These are phyloP conservation scores for Aphidius gifuensis DNA, from an alignment of 1,140 invertebrate genomes.

Conservation along the genomic window DNA sequence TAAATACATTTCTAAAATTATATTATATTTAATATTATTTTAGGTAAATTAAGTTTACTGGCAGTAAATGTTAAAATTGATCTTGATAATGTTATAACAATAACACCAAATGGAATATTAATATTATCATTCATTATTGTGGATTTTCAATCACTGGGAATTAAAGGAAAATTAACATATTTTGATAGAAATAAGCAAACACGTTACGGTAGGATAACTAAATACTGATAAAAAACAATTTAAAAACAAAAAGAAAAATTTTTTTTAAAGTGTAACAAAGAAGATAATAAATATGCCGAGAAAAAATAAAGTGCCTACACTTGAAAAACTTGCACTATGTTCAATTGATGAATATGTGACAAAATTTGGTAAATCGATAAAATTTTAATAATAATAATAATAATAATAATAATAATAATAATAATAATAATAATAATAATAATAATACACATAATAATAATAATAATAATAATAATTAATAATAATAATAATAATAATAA, in stretches of 20 bases:
- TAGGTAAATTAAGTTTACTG: slow-evolving; percentile 54
- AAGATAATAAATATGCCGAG: slow-evolving; percentile 51
- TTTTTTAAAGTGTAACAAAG: no score
- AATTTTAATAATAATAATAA: slow-evolving; percentile 48
- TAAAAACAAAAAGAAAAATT: no score
- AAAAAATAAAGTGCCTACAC: slow-evolving; percentile 56
- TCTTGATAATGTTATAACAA: slow-evolving; percentile 52
- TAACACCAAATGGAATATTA: slow-evolving; percentile 55
- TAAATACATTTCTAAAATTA: slow-evolving; percentile 3
- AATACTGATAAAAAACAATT: not conserved
- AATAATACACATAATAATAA: slow-evolving; percentile 49
- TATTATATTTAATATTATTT: slow-evolving; percentile 29
- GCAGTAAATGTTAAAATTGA: slow-evolving; percentile 55
- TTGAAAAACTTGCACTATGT: slow-evolving; percentile 57
- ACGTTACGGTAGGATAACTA: slow-evolving; percentile 56
- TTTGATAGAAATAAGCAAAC: slow-evolving; percentile 48
- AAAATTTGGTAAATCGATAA: slow-evolving; percentile 53
- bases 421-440: slow-evolving; percentile 48
- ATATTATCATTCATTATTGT: slow-evolving; percentile 53
- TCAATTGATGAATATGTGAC: slow-evolving; percentile 60
- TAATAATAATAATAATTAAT: slow-evolving; percentile 47
- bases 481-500: slow-evolving; percentile 49
- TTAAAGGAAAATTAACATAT: slow-evolving; percentile 55
- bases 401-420: slow-evolving; percentile 47
- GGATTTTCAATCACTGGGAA: slow-evolving; percentile 55